Conservation (phyloP, 2,797 vertebrate genomes). For the Acanthurus lineatus region DNA sequence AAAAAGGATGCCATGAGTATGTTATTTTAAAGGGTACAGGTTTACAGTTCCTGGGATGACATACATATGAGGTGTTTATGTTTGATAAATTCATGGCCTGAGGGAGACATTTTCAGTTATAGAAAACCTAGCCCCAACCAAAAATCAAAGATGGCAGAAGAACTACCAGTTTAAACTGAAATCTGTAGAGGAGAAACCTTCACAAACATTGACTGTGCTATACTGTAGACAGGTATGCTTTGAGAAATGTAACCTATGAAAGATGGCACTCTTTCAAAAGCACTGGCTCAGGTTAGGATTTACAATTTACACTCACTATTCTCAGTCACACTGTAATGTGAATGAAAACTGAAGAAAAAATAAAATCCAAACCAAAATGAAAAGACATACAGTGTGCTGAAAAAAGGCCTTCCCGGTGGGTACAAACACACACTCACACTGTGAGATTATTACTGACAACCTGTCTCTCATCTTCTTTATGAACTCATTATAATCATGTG, state of each 20-base stretch:
- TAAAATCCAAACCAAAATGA: neutral
- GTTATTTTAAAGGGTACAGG: neutral
- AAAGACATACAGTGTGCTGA: no score
- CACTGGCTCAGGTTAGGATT: slow-evolving; percentile 19
- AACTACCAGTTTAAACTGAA: neutral
- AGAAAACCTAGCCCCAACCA: no score
- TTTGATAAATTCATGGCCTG: no score
- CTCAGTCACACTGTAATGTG: slow-evolving; percentile 5
- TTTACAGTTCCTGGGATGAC: no score
- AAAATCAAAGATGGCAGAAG: neutral
- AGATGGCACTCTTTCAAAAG: neutral
- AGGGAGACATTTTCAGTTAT: no score
- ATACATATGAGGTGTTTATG: no score
- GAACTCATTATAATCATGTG: slow-evolving; percentile 23
- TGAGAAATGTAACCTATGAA: slow-evolving; percentile 5
- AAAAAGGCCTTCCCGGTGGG: no score
- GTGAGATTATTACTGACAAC: neutral
- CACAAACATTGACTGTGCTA: slow-evolving; percentile 9
- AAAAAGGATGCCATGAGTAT: neutral
- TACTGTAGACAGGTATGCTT: neutral
- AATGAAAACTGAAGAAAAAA: slow-evolving; percentile 12
- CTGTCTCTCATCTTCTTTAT: slow-evolving; percentile 34
- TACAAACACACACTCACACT: neutral
- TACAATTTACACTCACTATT: slow-evolving; percentile 8
- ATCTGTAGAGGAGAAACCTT: neutral